phyloP scores from a whole-genome alignment of 37 sponge, comb jelly and placozoan species.

The Spongilla lacustris region DNA sequence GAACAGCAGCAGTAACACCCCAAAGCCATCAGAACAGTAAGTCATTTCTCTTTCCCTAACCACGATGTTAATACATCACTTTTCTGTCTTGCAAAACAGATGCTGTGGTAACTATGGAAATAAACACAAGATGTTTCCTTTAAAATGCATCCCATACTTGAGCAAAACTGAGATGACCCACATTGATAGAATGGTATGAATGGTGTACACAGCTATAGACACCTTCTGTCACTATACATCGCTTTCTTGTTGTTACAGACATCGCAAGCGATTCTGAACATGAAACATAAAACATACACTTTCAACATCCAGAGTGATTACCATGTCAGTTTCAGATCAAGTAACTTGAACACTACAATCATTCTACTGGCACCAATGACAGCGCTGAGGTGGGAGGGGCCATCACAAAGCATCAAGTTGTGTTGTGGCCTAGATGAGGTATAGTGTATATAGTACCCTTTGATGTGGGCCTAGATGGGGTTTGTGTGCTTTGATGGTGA shows the following conservation, averaged over 20 bases:
- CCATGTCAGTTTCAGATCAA: slow-evolving; percentile 12
- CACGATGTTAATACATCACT: too few species aligned
- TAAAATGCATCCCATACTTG: slow-evolving; percentile 39
- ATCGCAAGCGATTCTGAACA: neutral
- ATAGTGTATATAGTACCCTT: neutral
- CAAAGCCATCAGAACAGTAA: neutral
- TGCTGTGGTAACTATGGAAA: slow-evolving; percentile 46
- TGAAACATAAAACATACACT: neutral
- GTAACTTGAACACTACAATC: neutral
- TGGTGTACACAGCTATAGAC: neutral
- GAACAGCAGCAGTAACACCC: too few species aligned
- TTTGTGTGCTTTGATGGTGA: too few species aligned
- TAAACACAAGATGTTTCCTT: slow-evolving; percentile 63
- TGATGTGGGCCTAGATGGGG: too few species aligned
- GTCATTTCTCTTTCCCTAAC: neutral
- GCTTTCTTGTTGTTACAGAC: neutral
- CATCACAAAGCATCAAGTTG: slow-evolving; percentile 25
- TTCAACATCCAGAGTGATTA: slow-evolving; percentile 54
- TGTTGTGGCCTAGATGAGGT: slow-evolving; percentile 51
- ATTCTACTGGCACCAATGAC: slow-evolving; percentile 15
- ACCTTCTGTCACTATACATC: neutral
- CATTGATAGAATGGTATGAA: slow-evolving; percentile 66
- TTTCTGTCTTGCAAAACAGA: neutral
- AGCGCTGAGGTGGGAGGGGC: neutral
- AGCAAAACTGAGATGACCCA: slow-evolving; percentile 61